Base-by-base conservation (phyloP, 2,113 vertebrate genomes). In the Xenopus tropicalis region DNA sequence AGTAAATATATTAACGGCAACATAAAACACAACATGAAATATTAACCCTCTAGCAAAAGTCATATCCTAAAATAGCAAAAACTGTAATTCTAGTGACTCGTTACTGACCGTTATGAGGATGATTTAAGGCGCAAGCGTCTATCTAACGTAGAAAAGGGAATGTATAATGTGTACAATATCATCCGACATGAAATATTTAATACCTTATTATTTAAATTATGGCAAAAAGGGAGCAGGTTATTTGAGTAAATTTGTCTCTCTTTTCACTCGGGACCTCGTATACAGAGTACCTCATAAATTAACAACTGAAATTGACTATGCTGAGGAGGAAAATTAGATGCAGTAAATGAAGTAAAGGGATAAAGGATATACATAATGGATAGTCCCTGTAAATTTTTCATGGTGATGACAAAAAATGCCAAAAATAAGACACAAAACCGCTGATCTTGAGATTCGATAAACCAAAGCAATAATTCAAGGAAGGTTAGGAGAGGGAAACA, bases 181-280 rank as follows among this genome's bases (percentile, higher is more conserved):
- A 73, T 80, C 79, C 78, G 72, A 66, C 71, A 77, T 80, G 80
- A 86, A 81, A 73, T 81, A 83, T 79, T 85, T 79, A 83, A 74
- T 70, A 82, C 70, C 16, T 72, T 25, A 21, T 82, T 54, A 17
- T 24, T 51, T 70, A 51, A 78, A 74, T 75, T 70, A 61, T 61
- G 44, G 69, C 62, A 61, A 44, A 72, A 37, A 37, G 20, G 62
- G 71, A 58, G 24, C 78, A 44, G 1, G 16, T 23, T 44, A 71
- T 7, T 77, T 66, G 44, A 75, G 66, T 77, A 71, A 78, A 79
- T 77, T 79, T 77, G 72, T 78, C 20, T n/a, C 24, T 51, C 72
- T 6, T 71, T 13, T 79, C 42, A 44, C 54, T 4, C 17, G 1
- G 16, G 51, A 58, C 59, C 70, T 48, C 52, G 59, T 62, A 71